Evolutionary conservation across 2,888 invertebrate genomes (phyloP).

Genomic region (Tetragonisca angustula): DNA sequence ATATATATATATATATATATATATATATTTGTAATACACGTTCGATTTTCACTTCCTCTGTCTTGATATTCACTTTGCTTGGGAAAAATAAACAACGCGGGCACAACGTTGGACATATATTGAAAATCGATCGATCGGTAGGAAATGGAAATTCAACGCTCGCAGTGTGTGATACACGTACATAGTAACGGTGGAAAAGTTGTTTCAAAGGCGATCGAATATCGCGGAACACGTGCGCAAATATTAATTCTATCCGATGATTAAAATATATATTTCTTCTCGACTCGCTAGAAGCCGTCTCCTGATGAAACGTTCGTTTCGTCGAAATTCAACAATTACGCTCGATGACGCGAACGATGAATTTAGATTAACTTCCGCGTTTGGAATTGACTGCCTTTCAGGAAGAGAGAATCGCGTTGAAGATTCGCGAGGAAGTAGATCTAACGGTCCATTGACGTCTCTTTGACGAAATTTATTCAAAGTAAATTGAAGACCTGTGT

Average conservation of each 20-base stretch:
- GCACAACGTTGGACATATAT: neutral
- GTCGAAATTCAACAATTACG: neutral
- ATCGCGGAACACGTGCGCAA: neutral
- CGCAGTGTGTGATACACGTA: too few relatives aligned
- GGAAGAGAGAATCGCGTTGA: neutral
- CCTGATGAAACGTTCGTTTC: neutral
- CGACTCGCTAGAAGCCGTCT: neutral
- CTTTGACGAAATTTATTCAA: constrained; percentile 1
- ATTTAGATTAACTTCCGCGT: neutral
- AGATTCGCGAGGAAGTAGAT: neutral
- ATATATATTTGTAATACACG: neutral
- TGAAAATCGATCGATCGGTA: neutral
- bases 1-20: neutral
- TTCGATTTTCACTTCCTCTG: neutral
- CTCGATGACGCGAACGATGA: neutral
- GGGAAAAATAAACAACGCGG: too few relatives aligned
- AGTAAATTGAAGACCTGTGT: neutral
- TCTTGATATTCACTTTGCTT: neutral
- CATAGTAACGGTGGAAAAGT: too few relatives aligned
- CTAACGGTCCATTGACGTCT: neutral
- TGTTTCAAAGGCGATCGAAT: neutral
- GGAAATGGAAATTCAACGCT: neutral
- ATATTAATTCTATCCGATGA: neutral
- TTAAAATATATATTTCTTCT: neutral
- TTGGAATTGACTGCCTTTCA: neutral